Percentiles rank a stretch among this genome's conserved stretches.
Evolutionary conservation across 2,113 vertebrate genomes (phyloP).

Genomic region (Aldabrachelys gigantea): DNA sequence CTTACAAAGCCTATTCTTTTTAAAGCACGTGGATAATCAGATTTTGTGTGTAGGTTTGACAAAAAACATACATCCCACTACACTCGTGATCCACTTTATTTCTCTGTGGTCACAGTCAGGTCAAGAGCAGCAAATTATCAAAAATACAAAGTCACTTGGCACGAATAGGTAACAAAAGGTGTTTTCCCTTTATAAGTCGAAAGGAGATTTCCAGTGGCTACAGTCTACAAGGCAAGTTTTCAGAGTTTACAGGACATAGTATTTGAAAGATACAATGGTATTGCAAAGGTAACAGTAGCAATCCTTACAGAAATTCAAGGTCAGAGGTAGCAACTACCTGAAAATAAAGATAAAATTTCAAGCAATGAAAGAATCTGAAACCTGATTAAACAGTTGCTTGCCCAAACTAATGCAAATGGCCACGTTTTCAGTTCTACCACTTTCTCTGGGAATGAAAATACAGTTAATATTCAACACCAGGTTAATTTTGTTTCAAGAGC

Average conservation of each 20-base stretch:
- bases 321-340: not conserved
- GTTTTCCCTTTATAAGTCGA: not conserved
- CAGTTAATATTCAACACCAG: not conserved
- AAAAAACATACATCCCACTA: not conserved
- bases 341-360: conserved; percentile 3
- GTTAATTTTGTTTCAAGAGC: conserved; percentile 35
- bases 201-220: not conserved
- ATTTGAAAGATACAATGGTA: not conserved
- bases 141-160: not conserved
- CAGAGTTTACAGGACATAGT: not conserved
- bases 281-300: not conserved
- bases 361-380: not conserved
- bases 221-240: not conserved
- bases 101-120: not conserved
- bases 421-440: not conserved
- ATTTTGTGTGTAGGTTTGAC: not conserved
- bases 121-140: not conserved
- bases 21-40: not conserved
- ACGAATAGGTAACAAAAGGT: not conserved
- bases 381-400: accelerated
- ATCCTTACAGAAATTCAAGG: not conserved
- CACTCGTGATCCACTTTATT: not conserved
- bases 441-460: conserved; percentile 28
- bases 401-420: not conserved
- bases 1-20: not conserved